phyloP scores from a whole-genome alignment of 2,888 invertebrate genomes.

The Cheilosia vernalis region DNA sequence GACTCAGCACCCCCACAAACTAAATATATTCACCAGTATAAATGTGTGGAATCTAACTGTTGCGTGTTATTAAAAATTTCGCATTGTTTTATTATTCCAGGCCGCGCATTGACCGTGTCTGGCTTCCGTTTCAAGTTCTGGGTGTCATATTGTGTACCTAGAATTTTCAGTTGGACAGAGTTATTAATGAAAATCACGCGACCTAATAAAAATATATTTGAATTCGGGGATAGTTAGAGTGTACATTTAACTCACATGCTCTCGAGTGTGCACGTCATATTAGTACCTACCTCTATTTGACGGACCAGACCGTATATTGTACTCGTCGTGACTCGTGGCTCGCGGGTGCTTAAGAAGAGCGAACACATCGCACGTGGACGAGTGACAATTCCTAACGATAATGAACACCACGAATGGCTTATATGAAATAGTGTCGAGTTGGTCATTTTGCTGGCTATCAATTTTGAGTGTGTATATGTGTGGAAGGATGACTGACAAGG shows the following conservation, averaged over 20 bases:
- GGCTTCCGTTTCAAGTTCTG: slow-evolving; percentile 51
- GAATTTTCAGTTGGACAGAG: slow-evolving; percentile 43
- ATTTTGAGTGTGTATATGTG: slow-evolving; percentile 14
- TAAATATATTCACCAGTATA: neutral
- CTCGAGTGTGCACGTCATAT: slow-evolving; percentile 26
- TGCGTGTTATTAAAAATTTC: slow-evolving; percentile 68
- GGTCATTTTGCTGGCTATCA: slow-evolving; percentile 41
- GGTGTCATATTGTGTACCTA: slow-evolving; percentile 42
- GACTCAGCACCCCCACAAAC: slow-evolving; percentile 11
- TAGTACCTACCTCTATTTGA: neutral
- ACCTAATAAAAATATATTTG: slow-evolving; percentile 64
- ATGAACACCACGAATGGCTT: neutral
- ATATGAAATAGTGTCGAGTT: slow-evolving; percentile 4
- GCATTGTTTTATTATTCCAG: slow-evolving; percentile 20
- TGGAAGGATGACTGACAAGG: neutral
- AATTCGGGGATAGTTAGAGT: slow-evolving; percentile 28
- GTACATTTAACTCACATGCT: slow-evolving; percentile 25
- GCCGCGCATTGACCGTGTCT: slow-evolving; percentile 37
- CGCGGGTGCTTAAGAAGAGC: slow-evolving; percentile 12
- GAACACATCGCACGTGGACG: slow-evolving; percentile 23
- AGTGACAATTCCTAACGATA: slow-evolving; percentile 30
- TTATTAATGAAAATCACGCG: slow-evolving; percentile 71
- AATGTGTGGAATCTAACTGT: slow-evolving; percentile 44
- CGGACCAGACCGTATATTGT: neutral
- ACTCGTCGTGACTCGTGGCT: no score